phyloP scores from a whole-genome alignment of 2,113 vertebrate species.

The Menura novaehollandiae region DNA sequence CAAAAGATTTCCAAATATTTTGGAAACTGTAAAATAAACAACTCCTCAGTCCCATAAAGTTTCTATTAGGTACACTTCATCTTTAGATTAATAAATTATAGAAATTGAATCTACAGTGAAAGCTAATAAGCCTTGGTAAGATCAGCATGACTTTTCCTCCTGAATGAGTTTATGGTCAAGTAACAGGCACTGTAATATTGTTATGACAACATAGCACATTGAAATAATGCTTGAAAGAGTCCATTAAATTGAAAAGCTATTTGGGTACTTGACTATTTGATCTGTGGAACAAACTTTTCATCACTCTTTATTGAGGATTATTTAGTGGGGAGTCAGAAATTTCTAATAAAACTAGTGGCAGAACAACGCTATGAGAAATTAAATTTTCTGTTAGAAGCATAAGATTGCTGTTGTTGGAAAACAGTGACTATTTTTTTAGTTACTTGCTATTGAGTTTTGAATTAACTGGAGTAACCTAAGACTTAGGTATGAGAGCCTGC shows the following conservation, averaged over 20 bases:
- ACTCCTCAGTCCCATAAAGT: not conserved
- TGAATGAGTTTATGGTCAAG: not conserved
- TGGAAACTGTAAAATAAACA: not conserved
- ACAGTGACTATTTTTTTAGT: not conserved
- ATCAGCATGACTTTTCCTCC: constrained; percentile 15
- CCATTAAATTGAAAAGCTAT: not conserved
- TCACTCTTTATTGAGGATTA: not conserved
- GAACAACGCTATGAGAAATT: not conserved
- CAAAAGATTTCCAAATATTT: not conserved
- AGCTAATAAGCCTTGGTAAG: not conserved
- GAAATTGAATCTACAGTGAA: not conserved
- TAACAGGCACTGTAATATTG: not conserved
- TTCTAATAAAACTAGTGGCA: not conserved
- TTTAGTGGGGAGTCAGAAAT: not conserved
- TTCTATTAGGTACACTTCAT: not conserved
- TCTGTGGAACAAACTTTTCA: not conserved
- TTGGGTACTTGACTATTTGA: not conserved
- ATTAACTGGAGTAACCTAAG: not conserved
- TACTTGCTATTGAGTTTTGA: not conserved
- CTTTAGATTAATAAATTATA: not conserved
- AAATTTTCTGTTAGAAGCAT: not conserved
- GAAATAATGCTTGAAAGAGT: not conserved
- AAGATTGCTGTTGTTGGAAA: not conserved
- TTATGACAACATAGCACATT: not conserved
- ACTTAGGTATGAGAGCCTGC: not conserved